Evolutionary conservation across 1,140 invertebrate species (phyloP).

Genomic region (Drosophila seguyi): DNA sequence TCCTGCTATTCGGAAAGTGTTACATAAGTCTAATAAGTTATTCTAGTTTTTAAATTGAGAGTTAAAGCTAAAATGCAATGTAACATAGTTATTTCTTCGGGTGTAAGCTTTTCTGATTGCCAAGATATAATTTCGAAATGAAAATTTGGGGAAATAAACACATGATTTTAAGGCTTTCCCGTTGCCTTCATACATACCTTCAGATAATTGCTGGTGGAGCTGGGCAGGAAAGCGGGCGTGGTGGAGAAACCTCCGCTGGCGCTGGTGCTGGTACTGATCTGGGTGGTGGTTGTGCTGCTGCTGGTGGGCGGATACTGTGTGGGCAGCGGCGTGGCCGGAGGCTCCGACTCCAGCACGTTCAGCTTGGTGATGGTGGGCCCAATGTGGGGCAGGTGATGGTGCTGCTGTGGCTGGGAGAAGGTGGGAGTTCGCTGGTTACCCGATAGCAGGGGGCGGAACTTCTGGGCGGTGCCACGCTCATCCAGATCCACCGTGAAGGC

Average conservation of each 20-base stretch:
- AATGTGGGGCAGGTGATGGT: slow-evolving; percentile 49
- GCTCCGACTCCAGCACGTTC: slow-evolving; percentile 69
- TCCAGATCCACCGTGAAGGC: slow-evolving; percentile 94
- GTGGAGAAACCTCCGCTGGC: slow-evolving; percentile 51
- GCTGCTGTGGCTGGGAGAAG: slow-evolving; percentile 32
- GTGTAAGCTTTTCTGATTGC: neutral
- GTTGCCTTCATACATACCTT: slow-evolving; percentile 47
- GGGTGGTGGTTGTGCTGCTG: slow-evolving; percentile 52
- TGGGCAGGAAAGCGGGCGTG: slow-evolving; percentile 62
- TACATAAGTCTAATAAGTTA: neutral
- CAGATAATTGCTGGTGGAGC: slow-evolving; percentile 55
- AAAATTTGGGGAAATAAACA: slow-evolving; percentile 12
- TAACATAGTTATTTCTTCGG: neutral
- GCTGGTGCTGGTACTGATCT: slow-evolving; percentile 39
- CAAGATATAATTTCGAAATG: neutral
- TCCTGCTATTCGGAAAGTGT: slow-evolving; percentile 30
- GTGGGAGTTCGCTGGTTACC: slow-evolving; percentile 64
- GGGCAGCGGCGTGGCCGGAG: slow-evolving; percentile 54
- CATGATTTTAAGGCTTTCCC: neutral
- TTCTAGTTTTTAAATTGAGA: neutral
- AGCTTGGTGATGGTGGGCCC: slow-evolving; percentile 81
- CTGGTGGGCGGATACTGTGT: slow-evolving; percentile 66
- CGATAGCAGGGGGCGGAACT: slow-evolving; percentile 89
- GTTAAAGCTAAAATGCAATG: neutral
- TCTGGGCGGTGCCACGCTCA: slow-evolving; percentile 90